Evolutionary conservation across 2,113 vertebrate species (phyloP), one percentile per base, ranked within the genome.

Genomic region (Lophotis ruficrista): DNA sequence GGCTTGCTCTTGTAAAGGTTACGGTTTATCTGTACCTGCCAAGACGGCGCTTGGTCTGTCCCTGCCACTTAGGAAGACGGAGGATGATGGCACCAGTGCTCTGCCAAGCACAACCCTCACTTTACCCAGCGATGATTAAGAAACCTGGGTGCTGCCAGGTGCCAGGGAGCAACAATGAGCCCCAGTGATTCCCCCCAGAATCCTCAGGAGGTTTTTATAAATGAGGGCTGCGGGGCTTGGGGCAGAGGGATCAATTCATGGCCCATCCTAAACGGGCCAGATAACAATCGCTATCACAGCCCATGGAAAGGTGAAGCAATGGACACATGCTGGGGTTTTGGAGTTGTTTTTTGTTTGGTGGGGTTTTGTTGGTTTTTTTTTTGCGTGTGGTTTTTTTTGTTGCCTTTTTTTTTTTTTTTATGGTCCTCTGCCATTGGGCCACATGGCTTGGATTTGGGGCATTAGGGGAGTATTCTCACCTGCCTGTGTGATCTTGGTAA

Each of bases 121-220:
- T 93, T 43, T 50, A 10, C 18, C 30, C 51, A 38, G 70, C 2
- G 12, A 5, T 15, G 21, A 9, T 10, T 54, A 69, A 61, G 43
- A 83, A 72, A 68, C 3, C 3, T 0, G 0, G 1, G 10, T 51
- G 57, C 33, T 90, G 56, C 22, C 0, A 0, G 0, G 4, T 62
- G 31, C 16, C 54, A 33, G 30, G 33, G 25, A 81, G 30, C 3
- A 3, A 23, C 7, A 57, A 6, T 7, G 37, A 78, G 20, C 12
- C 35, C 35, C 71, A 83, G 54, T 4, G n/a, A 27, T 15, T 38
- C 8, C 21, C 37, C 35, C 4, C 7, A 2, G 8, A 72, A 57
- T 19, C 23, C 35, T 30, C 0, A 0, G 9, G 28, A 45, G 14
- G 33, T 12, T 75, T 87, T 62, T 37, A 45, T 43, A 61, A 30